Conservation (phyloP, 92 coral and sea anemone species). For the Palythoa grandiflora region DNA sequence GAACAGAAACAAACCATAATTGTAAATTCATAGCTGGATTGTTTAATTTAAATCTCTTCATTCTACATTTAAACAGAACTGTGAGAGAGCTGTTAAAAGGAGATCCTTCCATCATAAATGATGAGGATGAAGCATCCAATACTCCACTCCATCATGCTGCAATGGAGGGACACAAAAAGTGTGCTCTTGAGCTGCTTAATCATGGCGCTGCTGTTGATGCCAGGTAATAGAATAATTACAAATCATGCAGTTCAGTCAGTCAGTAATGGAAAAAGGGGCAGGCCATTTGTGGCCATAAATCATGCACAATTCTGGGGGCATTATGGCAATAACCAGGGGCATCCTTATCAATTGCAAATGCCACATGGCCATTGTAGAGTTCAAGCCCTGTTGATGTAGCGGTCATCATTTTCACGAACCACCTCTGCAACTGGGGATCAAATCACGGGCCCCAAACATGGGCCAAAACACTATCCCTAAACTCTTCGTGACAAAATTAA, state of each 20-base stretch:
- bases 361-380: too few species aligned
- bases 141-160: constrained; percentile 94
- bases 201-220: constrained; percentile 97
- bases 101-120: constrained; percentile 91
- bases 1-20: too few species aligned
- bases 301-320: neutral
- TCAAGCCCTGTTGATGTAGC: too few species aligned
- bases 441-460: too few species aligned
- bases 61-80: constrained; percentile 60
- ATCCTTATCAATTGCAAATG: too few species aligned
- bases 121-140: constrained; percentile 95
- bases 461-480: too few species aligned
- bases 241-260: neutral
- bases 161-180: constrained; percentile 84
- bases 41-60: neutral
- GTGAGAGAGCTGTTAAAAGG: constrained; percentile 75
- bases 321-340: too few species aligned
- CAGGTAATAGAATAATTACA: constrained; percentile 59
- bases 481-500: too few species aligned
- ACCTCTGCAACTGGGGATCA: too few species aligned
- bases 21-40: neutral
- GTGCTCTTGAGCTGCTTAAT: constrained; percentile 78
- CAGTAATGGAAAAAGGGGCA: neutral
- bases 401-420: too few species aligned
- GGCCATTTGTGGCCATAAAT: neutral